Evolutionary conservation across 2,113 vertebrate species (phyloP).

Genomic region (Melozone crissalis): DNA sequence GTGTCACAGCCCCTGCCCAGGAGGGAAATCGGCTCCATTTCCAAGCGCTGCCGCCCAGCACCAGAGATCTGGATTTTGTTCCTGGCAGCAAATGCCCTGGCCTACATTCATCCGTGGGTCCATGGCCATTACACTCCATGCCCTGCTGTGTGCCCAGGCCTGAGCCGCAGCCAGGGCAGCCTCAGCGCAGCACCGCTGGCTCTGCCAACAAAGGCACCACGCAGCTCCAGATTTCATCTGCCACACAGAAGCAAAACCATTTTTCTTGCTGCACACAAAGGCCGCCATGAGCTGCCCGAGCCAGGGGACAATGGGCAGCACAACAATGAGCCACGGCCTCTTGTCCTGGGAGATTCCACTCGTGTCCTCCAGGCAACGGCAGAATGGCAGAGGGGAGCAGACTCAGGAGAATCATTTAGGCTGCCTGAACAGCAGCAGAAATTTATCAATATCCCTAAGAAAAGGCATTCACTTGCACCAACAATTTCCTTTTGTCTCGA

Average conservation of each 20-base stretch:
- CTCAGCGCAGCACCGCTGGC: neutral
- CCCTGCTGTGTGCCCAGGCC: neutral
- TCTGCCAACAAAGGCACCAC: neutral
- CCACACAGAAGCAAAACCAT: neutral
- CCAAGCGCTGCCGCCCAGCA: neutral
- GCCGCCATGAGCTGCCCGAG: slow-evolving; percentile 25
- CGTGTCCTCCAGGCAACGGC: slow-evolving; percentile 60
- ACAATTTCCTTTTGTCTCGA: slow-evolving; percentile 43
- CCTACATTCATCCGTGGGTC: accelerated
- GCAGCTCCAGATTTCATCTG: neutral
- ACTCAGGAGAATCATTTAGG: neutral
- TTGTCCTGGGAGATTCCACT: slow-evolving; percentile 54
- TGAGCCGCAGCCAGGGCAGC: neutral
- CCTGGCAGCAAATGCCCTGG: neutral
- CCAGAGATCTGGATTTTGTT: neutral
- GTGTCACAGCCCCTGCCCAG: neutral
- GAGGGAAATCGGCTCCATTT: neutral
- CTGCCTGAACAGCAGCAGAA: slow-evolving; percentile 12
- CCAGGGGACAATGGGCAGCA: slow-evolving; percentile 35
- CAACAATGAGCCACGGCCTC: slow-evolving; percentile 38
- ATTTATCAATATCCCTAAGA: slow-evolving; percentile 61
- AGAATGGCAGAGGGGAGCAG: slow-evolving; percentile 26
- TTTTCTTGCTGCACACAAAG: slow-evolving; percentile 59
- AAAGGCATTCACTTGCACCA: slow-evolving; percentile 44
- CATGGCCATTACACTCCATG: neutral